These are phyloP conservation scores for Heliconius congener DNA, from an alignment of 1,140 invertebrate genomes.

Conservation along the genomic window DNA sequence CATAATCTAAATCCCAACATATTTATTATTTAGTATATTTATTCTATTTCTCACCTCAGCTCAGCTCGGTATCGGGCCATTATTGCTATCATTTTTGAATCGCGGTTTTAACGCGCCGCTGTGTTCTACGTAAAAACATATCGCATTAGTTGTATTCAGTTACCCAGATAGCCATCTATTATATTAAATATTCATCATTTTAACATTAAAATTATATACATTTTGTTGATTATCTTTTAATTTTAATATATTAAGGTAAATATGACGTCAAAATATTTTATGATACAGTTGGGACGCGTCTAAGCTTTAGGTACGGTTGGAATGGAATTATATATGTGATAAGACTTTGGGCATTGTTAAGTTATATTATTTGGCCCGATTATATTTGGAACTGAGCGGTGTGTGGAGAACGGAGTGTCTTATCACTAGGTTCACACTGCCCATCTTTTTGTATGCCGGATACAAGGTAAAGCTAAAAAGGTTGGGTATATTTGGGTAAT, in stretches of 20 bases:
- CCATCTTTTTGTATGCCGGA: no score
- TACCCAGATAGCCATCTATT: slow-evolving; percentile 25
- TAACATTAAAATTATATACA: neutral
- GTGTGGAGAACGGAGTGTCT: no score
- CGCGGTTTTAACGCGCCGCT: slow-evolving; percentile 27
- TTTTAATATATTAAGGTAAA: neutral
- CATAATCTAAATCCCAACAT: neutral
- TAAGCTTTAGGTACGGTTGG: no score
- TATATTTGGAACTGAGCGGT: no score
- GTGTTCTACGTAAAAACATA: slow-evolving; percentile 25
- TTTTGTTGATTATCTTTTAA: neutral
- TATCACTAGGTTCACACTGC: no score
- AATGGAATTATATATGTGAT: no score
- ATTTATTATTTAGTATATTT: neutral
- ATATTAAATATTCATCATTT: slow-evolving; percentile 10
- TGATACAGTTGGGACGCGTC: neutral
- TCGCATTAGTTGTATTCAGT: slow-evolving; percentile 25
- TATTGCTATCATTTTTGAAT: slow-evolving; percentile 32
- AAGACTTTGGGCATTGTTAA: no score
- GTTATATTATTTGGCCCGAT: no score
- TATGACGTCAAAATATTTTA: neutral
- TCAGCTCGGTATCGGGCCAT: slow-evolving; percentile 16
- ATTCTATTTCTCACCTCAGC: neutral
- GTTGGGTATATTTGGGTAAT: no score
- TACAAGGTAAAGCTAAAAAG: no score